These are phyloP conservation scores for Hyaena hyaena DNA, from an alignment of 2,113 vertebrate species.

Conservation along the genomic window DNA sequence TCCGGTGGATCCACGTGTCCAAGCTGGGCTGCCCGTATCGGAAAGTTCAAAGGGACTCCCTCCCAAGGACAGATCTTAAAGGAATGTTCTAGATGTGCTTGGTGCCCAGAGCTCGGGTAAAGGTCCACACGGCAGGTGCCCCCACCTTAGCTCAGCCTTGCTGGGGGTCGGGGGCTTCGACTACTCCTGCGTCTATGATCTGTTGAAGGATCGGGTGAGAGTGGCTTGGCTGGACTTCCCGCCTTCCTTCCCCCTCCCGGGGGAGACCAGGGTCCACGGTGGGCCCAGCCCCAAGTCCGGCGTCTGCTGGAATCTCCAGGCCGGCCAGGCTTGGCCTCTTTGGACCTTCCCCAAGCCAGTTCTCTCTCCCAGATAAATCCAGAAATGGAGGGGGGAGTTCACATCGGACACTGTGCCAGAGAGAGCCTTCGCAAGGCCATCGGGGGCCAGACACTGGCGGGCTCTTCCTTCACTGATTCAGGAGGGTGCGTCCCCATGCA, in stretches of 20 bases:
- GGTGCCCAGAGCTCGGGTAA: rapidly evolving
- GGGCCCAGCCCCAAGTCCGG: too few species aligned
- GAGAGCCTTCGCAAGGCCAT: neutral
- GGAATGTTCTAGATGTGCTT: neutral
- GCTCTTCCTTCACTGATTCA: neutral
- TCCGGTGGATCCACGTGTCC: neutral
- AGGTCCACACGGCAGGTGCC: neutral
- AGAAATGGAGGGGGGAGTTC: neutral
- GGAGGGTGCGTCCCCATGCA: too few species aligned
- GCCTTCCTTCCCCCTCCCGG: rapidly evolving
- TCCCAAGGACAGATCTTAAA: neutral
- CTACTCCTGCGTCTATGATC: neutral
- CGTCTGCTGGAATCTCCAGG: neutral
- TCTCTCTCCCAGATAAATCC: neutral
- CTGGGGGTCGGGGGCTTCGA: rapidly evolving
- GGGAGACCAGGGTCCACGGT: neutral
- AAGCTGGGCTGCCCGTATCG: neutral
- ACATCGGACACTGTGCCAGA: neutral
- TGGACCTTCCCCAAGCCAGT: neutral
- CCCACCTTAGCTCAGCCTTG: rapidly evolving
- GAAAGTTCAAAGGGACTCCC: neutral
- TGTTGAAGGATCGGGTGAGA: neutral
- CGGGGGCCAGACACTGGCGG: neutral
- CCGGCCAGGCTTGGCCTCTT: neutral
- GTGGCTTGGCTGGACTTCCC: too few species aligned